A percentile compares a stretch with the other conserved stretches of the same genome.
These are phyloP conservation scores for Diplodus puntazzo DNA, from an alignment of 2,797 vertebrate species.

Conservation along the genomic window DNA sequence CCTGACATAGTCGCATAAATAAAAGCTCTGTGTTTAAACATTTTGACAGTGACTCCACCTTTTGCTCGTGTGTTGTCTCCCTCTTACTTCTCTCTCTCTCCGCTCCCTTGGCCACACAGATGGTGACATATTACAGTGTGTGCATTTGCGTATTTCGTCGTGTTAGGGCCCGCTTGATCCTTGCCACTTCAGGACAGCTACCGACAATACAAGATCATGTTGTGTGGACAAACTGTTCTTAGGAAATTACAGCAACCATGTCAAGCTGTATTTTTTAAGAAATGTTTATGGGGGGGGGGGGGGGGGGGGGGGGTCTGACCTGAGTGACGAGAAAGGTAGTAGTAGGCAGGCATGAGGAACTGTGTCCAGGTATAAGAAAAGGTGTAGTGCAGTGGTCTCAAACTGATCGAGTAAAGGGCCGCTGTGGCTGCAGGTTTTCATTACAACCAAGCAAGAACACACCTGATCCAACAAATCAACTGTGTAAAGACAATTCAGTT, in stretches of 20 bases:
- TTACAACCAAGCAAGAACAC: too few relatives aligned
- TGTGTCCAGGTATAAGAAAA: too few relatives aligned
- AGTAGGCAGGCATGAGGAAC: too few relatives aligned
- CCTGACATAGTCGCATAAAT: conserved; percentile 39
- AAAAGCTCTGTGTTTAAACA: conserved; percentile 40
- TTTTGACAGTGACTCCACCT: conserved; percentile 21
- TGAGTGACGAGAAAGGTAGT: too few relatives aligned
- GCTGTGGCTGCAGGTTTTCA: too few relatives aligned
- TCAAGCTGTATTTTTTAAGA: neutral
- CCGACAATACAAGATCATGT: conserved; percentile 24
- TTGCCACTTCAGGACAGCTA: conserved; percentile 5
- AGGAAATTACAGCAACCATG: neutral
- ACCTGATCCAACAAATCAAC: too few relatives aligned
- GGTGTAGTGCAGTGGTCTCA: too few relatives aligned
- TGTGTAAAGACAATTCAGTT: too few relatives aligned
- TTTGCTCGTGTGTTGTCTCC: conserved; percentile 10
- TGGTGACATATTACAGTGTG: conserved; percentile 13
- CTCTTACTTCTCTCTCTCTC: conserved; percentile 9
- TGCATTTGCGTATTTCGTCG: conserved; percentile 39
- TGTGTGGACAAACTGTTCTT: conserved; percentile 13
- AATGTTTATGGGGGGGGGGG: neutral
- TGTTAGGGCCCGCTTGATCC: conserved; percentile 40
- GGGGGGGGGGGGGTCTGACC: too few relatives aligned
- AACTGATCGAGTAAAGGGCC: too few relatives aligned
- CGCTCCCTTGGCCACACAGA: conserved; percentile 16